Base-by-base conservation (phyloP, 1,140 invertebrate species). In the Acyrthosiphon pisum region DNA sequence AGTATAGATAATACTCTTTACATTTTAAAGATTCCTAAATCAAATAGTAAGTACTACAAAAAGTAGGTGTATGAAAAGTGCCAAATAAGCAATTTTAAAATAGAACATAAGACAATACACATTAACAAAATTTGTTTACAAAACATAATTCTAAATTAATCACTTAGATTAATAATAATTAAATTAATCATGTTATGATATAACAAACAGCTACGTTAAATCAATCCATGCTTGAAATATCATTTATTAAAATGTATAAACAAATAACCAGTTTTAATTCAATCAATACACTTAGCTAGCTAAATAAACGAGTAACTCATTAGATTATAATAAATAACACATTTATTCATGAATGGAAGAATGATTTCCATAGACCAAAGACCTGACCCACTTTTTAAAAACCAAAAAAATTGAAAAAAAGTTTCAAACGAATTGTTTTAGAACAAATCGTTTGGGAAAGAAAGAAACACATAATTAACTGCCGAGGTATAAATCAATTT, bases 301-400 rank as follows among this genome's bases (percentile, higher is more conserved):
- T 87, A n/a, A 87, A 48, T 18, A 87, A 48, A 68, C 30, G 48
- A 46, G 6, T 48, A 84, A 9, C 20, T 18, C 44, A n/a, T 48
- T 35, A 8, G 6, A 18, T n/a, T n/a, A 30, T 35, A 37, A 30
- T 86, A 11, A n/a, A 68, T 68, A 4, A 81, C 20, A 83, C 2
- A 22, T 83, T 26, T 50, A 22, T 41, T 3, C 50, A 91, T 26
- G 8, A 50, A 4, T 35, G 3, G 3, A 91, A 92, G 18, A 84
- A 92, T 1, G 0, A 46, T 91, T 81, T 50, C 20, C n/a, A 76
- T 81, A 8, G 20, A 91, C 26, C 14, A 81, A 68, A 68, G n/a
- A 68, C 50, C 7, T 86, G 91, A 93, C 91, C 91, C 91, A 93
- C 48, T 53, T 93, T 41, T 37, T 20, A 91, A 83, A 91, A 26